Evolutionary conservation across 2,113 vertebrate species (phyloP), one percentile per base, ranked within the genome.

Genomic region (Thymallus thymallus): DNA sequence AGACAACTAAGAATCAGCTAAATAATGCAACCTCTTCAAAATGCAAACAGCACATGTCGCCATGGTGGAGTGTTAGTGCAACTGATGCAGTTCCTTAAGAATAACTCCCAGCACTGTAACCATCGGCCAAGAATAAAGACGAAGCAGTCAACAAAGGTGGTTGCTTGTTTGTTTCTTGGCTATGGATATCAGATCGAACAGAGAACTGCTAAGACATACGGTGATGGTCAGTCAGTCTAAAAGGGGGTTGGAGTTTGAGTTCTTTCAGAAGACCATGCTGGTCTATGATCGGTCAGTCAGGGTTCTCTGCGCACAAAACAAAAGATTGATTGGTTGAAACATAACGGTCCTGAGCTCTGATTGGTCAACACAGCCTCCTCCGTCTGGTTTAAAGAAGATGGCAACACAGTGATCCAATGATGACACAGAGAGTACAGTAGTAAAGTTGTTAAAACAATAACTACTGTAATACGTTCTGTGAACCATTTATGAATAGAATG

Each of bases 321-420:
- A 41, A 32, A 30, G 9, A 35, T 60, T 16, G 16, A 46, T 35
- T 35, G 23, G 23, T 63, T 63, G 41, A 41, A 41, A 18, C 22
- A 16, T 35, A 35, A 56, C 9, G 23, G 63, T 73, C 71, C 71
- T 73, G 71, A 73, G 61, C 71, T 62, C 60, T 63, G 24, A 23
- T 48, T 73, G 16, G 30, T 24, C 30, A 74, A 22, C 22, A 16
- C 63, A 12, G 35, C 24, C 45, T 70, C 46, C 46, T 35, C 9
- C 2, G 7, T 41, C 35, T 51, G 46, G 46, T 18, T 51, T 51
- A 51, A 51, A 51, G 46, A 51, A 18, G 46, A 51, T 51, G 46
- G 35, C 35, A 10, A 41, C 35, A 41, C 10, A 9, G 35, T 41
- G 35, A 41, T 41, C 35, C 35, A 41, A 41, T 41, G 9, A 51